These are phyloP conservation scores for Agrochola litura DNA, from an alignment of 2,888 invertebrate genomes.

Conservation along the genomic window DNA sequence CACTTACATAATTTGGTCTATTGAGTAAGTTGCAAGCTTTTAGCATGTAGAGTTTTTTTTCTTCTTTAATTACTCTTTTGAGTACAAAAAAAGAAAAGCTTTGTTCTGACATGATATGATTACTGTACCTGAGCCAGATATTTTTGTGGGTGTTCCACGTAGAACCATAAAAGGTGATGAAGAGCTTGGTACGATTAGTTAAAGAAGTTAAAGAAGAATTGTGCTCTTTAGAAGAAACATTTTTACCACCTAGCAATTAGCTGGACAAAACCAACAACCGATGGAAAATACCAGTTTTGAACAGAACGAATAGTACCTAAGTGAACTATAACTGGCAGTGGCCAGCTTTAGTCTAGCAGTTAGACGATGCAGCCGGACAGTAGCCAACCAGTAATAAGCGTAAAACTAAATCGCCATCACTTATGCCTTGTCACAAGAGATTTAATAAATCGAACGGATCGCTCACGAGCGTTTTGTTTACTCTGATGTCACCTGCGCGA, in stretches of 20 bases:
- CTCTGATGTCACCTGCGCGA: slow-evolving; percentile 77
- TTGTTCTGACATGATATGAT: not conserved
- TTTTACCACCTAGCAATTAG: too few species aligned
- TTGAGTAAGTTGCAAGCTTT: slow-evolving; percentile 31
- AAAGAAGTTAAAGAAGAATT: too few species aligned
- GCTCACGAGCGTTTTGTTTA: slow-evolving; percentile 65
- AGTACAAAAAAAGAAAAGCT: too few species aligned
- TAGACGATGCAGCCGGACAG: not conserved
- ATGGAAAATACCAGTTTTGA: not conserved
- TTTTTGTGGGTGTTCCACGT: not conserved
- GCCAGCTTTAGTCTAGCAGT: too few species aligned
- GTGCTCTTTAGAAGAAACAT: not conserved
- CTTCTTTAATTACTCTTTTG: not conserved
- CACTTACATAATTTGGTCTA: slow-evolving; percentile 51
- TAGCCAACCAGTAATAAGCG: not conserved
- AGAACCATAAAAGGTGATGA: not conserved
- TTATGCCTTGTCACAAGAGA: slow-evolving; percentile 32
- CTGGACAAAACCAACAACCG: not conserved
- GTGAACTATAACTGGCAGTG: too few species aligned
- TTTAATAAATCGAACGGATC: slow-evolving; percentile 42
- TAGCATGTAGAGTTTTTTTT: not conserved
- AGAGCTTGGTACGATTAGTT: not conserved
- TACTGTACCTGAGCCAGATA: not conserved
- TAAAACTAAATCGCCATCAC: slow-evolving; percentile 42
- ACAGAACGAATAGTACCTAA: too few species aligned